phyloP scores from a whole-genome alignment of 2,888 invertebrate species.

The Campoletis raptor region DNA sequence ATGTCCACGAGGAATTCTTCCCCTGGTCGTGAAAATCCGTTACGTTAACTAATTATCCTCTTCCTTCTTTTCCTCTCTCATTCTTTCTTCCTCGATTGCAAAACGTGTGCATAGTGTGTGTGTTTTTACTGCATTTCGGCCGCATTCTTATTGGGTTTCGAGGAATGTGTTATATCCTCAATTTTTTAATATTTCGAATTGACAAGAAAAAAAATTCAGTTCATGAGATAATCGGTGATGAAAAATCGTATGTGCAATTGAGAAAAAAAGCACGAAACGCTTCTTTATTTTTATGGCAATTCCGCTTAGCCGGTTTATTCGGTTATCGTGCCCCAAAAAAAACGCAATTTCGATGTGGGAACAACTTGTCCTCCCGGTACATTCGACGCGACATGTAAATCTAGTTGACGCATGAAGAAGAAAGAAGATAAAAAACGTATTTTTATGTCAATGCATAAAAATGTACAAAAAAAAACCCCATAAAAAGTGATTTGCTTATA shows the following conservation, averaged over 20 bases:
- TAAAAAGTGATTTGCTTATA: neutral
- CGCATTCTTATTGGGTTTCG: slow-evolving; percentile 13
- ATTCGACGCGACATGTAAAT: neutral
- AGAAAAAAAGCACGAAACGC: neutral
- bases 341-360: neutral
- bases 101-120: neutral
- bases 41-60: slow-evolving; percentile 46
- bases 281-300: neutral
- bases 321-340: neutral
- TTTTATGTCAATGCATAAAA: neutral
- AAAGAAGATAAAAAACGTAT: neutral
- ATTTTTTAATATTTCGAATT: neutral
- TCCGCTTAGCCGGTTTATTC: neutral
- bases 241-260: neutral
- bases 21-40: slow-evolving; percentile 43
- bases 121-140: slow-evolving; percentile 25
- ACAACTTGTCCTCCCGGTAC: neutral
- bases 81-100: slow-evolving; percentile 18
- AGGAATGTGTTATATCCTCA: neutral
- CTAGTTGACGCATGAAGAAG: slow-evolving; percentile 17
- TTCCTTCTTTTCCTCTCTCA: slow-evolving; percentile 22
- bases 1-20: slow-evolving; percentile 33
- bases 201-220: neutral
- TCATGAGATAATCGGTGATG: neutral
- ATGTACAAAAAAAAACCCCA: neutral